phyloP scores from a whole-genome alignment of 2,797 vertebrate genomes.

The Gymnopithys bicolor region DNA sequence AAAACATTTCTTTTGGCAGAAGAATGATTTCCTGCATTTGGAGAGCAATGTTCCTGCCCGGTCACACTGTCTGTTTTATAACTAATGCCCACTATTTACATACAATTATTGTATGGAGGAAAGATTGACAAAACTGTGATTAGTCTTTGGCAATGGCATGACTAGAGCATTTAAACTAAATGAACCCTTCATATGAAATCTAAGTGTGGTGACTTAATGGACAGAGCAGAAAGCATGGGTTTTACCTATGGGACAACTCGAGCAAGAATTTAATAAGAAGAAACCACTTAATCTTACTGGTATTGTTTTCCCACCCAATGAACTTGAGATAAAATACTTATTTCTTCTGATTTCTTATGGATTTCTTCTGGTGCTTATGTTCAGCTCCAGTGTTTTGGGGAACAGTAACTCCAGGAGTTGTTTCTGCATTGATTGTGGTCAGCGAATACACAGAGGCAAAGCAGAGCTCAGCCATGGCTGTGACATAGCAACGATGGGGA shows the following conservation, averaged over 20 bases:
- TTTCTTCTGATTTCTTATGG: background rate
- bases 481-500: rapidly evolving
- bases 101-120: background rate
- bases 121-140: background rate
- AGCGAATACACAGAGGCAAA: background rate
- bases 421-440: background rate
- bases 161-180: background rate
- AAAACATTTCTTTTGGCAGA: background rate
- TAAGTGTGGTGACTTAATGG: background rate
- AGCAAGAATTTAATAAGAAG: background rate
- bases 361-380: background rate
- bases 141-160: background rate
- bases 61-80: background rate
- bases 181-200: background rate
- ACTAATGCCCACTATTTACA: background rate
- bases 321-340: background rate
- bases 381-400: background rate
- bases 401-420: background rate
- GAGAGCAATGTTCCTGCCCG: background rate
- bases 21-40: background rate
- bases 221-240: background rate
- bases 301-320: background rate
- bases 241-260: constrained; percentile 8
- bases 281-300: background rate
- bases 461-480: background rate